Percentiles rank a stretch among this genome's conserved stretches.
Conservation (phyloP, 2,797 vertebrate species). For the Lithobates pipiens region DNA sequence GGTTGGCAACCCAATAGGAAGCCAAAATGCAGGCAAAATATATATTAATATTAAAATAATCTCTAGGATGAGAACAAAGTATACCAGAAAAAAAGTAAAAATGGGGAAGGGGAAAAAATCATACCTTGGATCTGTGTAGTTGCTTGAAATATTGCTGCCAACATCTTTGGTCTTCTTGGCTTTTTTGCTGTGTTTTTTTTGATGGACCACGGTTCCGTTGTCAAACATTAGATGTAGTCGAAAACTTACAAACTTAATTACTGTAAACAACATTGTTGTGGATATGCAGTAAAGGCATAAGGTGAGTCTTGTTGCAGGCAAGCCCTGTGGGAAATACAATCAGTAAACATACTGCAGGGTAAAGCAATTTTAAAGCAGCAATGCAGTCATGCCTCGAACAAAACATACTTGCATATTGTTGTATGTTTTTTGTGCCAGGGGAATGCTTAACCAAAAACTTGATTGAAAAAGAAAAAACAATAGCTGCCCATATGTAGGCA, state of each 20-base stretch:
- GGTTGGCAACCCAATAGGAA: too few relatives aligned
- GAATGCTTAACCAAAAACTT: too few relatives aligned
- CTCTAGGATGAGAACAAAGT: too few relatives aligned
- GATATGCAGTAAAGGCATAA: conserved; percentile 91
- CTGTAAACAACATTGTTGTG: conserved; percentile 89
- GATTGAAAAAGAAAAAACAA: too few relatives aligned
- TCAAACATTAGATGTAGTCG: conserved; percentile 96
- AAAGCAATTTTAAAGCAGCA: background rate
- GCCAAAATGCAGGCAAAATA: too few relatives aligned
- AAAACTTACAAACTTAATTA: conserved; percentile 93
- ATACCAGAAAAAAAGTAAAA: too few relatives aligned
- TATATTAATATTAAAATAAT: too few relatives aligned
- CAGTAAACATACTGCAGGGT: background rate
- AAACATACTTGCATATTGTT: too few relatives aligned
- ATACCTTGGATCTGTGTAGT: conserved; percentile 81
- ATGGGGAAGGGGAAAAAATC: background rate
- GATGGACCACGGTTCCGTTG: conserved; percentile 84
- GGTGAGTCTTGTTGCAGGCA: conserved; percentile 87
- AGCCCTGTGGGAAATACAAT: conserved; percentile 77
- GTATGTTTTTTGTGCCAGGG: too few relatives aligned
- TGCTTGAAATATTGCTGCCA: conserved; percentile 67
- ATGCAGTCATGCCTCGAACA: background rate
- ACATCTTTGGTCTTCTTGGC: conserved; percentile 77
- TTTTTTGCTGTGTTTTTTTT: conserved; percentile 79
- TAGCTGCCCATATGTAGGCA: too few relatives aligned